Evolutionary conservation across 2,113 vertebrate species (phyloP), one percentile per base, ranked within the genome.

Genomic region (Barbus barbus): DNA sequence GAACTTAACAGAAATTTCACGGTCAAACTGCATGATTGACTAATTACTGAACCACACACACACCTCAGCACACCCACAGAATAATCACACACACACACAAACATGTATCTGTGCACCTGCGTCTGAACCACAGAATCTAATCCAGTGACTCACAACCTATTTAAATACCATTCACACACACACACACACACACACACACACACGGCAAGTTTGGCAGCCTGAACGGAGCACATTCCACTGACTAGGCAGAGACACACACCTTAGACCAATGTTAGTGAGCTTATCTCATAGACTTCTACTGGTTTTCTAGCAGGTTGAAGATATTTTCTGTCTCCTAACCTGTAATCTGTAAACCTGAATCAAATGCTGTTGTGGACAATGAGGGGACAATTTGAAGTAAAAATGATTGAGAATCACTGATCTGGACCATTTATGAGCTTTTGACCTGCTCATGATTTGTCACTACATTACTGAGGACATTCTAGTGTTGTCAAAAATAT

Each of bases 21-120:
- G 89, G 90, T 88, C 81, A 85, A 86, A 89, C 56, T 87, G 63
- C 84, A 87, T 78, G 74, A 87, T 75, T 87, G 86, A 87, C 88
- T 82, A 60, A 77, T 56, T 74, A 9, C 16, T 60, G 4, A 80
- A 69, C 63, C 75, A 36, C 3, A 1, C 36, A 36, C 36, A 36
- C 36, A 36, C 36, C 4, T 36, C 4, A 4, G 5, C 36, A 36
- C 5, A 38, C 33, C n/a, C 7, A 61, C 75, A 31, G n/a, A n/a
- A n/a, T n/a, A n/a, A n/a, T n/a, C 28, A 77, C 44, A 77, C 36
- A 28, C 12, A 44, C 82, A 65, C 76, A 13, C 41, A 80, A 20
- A 51, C 69, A 41, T 9, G 16, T 16, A 48, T 63, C 48, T 72
- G 16, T 56, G 16, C 65, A 65, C 65, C n/a, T n/a, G n/a, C n/a